A percentile compares a stretch with the other conserved stretches of the same genome.
These are phyloP conservation scores for Episyrphus balteatus DNA, from an alignment of 1,140 invertebrate species.

Conservation along the genomic window DNA sequence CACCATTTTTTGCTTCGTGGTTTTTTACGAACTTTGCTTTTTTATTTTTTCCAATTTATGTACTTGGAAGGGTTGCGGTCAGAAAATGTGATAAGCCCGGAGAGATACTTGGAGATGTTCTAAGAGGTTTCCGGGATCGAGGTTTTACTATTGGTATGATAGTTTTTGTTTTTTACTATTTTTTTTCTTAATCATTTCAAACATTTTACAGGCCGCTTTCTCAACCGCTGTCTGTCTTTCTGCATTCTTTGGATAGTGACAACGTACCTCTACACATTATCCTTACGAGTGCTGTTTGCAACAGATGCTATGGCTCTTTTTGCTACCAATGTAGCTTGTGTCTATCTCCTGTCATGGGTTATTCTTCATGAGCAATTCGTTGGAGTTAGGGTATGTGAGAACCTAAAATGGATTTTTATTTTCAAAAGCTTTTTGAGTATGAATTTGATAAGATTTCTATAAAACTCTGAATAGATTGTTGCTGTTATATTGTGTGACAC, in stretches of 20 bases:
- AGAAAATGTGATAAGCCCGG: conserved; percentile 62
- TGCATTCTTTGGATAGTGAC: conserved; percentile 85
- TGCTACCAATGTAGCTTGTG: conserved; percentile 84
- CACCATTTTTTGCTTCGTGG: conserved; percentile 90
- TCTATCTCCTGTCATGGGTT: conserved; percentile 91
- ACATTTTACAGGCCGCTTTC: conserved; percentile 54
- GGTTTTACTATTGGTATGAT: conserved; percentile 70
- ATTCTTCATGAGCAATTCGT: conserved; percentile 94
- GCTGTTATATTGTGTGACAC: conserved; percentile 91
- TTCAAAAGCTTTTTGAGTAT: too few relatives aligned
- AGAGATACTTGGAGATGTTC: conserved; percentile 63
- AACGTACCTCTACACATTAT: conserved; percentile 83
- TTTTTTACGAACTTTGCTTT: conserved; percentile 88
- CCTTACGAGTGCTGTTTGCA: conserved; percentile 70
- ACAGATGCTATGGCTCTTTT: conserved; percentile 88
- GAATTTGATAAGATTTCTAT: too few relatives aligned
- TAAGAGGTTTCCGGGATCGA: conserved; percentile 74
- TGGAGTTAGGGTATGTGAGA: conserved; percentile 72
- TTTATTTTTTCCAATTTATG: conserved; percentile 81
- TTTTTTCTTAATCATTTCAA: too few relatives aligned
- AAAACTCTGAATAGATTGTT: conserved; percentile 58
- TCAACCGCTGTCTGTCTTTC: conserved; percentile 75
- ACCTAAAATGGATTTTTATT: too few relatives aligned
- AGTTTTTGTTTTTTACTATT: not conserved
- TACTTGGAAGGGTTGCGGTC: conserved; percentile 56